These are phyloP conservation scores for Coracias cyanogaster DNA, from an alignment of 2,797 vertebrate species.

Conservation along the genomic window DNA sequence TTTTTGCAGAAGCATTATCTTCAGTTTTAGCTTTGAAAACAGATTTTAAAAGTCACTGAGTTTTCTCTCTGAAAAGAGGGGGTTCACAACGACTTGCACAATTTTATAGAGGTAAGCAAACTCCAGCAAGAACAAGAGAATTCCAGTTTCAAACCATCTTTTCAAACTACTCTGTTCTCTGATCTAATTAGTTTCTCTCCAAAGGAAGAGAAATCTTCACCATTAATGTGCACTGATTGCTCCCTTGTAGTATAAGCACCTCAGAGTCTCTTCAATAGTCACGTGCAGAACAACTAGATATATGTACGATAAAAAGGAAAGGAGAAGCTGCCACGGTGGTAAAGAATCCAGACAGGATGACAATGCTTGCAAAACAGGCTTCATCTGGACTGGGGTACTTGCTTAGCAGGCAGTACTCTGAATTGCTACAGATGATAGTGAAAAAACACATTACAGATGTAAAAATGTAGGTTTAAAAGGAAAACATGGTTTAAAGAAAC, in stretches of 20 bases:
- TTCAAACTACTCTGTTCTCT: background rate
- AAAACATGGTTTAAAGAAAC: background rate
- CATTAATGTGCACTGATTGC: rapidly evolving
- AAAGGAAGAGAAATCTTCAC: background rate
- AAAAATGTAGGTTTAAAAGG: background rate
- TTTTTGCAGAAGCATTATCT: background rate
- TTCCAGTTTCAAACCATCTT: background rate
- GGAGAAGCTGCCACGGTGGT: background rate
- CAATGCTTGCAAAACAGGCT: background rate
- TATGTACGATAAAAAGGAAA: background rate
- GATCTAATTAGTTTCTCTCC: background rate
- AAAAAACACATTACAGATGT: background rate
- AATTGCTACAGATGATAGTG: background rate
- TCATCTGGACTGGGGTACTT: background rate
- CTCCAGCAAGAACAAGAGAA: background rate
- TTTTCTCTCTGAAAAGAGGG: background rate
- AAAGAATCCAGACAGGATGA: background rate
- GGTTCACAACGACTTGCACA: background rate
- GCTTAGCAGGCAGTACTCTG: background rate
- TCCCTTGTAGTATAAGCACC: background rate
- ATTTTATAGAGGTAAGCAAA: background rate
- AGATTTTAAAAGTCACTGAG: background rate
- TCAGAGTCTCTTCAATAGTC: background rate
- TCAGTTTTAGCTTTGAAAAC: background rate
- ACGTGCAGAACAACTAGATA: background rate